Conservation (phyloP, 2,888 invertebrate genomes). For the Campaea margaritaria region DNA sequence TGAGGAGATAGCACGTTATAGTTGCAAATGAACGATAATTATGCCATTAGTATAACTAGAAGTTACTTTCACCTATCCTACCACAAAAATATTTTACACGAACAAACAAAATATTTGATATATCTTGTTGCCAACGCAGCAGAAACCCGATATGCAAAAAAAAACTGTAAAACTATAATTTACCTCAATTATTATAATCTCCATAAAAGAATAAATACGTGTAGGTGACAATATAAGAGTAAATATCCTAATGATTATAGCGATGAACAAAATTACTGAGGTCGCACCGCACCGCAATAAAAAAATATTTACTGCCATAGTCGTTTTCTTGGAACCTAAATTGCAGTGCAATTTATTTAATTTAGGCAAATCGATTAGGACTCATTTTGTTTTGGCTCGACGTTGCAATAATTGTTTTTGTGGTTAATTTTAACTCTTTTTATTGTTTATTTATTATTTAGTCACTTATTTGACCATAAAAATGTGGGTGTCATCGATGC, state of each 20-base stretch:
- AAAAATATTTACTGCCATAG: constrained; percentile 3
- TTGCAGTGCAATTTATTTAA: constrained; percentile 17
- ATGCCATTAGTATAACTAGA: no score
- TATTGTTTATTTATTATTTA: no score
- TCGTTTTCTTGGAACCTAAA: constrained; percentile 13
- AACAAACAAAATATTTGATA: no score
- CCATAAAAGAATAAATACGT: neutral
- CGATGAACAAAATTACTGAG: constrained; percentile 9
- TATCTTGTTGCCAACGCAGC: no score
- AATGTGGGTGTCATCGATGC: no score
- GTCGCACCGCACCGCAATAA: constrained; percentile 9
- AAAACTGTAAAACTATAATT: neutral
- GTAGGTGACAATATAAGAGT: constrained; percentile 6
- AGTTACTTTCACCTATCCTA: no score
- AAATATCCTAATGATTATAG: constrained; percentile 5
- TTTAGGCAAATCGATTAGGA: constrained; percentile 14
- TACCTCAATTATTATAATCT: constrained; percentile 4
- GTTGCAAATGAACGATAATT: no score
- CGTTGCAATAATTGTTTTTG: neutral
- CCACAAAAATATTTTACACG: no score
- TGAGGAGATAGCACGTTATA: no score
- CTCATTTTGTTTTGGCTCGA: constrained; percentile 7
- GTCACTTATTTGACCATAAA: no score
- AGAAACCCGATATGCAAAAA: no score
- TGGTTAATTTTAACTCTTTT: neutral